These are phyloP conservation scores for Hydrochoerus hydrochaeris DNA, from an alignment of 2,113 vertebrate genomes.

Conservation along the genomic window DNA sequence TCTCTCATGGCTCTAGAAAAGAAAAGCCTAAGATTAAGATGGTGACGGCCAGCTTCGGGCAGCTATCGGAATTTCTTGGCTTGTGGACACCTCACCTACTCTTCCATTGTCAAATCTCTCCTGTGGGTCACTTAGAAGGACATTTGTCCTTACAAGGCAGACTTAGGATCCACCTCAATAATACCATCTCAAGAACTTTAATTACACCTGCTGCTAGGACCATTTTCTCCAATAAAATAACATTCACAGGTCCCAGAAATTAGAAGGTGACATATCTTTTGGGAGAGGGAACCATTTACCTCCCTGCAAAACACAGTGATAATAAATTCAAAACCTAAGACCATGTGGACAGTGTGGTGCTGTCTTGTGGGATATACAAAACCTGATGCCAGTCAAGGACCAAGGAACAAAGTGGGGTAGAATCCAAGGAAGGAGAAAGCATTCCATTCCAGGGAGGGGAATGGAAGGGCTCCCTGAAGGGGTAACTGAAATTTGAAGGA, in stretches of 20 bases:
- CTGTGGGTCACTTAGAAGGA: neutral
- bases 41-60: neutral
- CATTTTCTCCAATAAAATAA: neutral
- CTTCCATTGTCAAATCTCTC: neutral
- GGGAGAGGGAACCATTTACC: neutral
- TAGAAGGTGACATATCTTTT: neutral
- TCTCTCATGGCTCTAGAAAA: neutral
- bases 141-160: neutral
- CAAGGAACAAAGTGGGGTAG: neutral
- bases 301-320: neutral
- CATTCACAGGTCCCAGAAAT: neutral
- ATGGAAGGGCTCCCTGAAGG: neutral
- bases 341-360: fast-evolving
- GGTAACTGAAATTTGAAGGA: neutral
- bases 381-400: neutral
- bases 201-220: neutral
- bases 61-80: neutral
- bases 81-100: neutral
- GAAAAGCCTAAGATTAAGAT: neutral
- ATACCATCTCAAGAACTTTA: neutral
- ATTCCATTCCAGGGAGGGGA: neutral
- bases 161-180: neutral
- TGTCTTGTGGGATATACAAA: neutral
- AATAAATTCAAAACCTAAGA: neutral
- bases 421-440: neutral